Percentiles rank a stretch among this genome's conserved stretches.
These are phyloP conservation scores for Nymphalis io DNA, from an alignment of 1,140 invertebrate genomes.

Conservation along the genomic window DNA sequence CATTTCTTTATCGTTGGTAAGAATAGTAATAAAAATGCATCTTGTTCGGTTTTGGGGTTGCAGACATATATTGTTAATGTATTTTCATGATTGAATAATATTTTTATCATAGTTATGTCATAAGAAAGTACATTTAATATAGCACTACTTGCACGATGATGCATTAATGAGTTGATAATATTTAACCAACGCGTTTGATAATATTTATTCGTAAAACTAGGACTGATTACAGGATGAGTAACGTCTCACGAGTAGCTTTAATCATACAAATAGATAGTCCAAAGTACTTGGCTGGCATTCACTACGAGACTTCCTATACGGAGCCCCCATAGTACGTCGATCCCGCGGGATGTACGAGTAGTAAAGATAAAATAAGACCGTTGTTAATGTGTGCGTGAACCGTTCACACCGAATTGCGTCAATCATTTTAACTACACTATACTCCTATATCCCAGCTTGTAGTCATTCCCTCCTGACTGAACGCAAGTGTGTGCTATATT, in stretches of 20 bases:
- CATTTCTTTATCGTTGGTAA: too few relatives aligned
- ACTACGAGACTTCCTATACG: slow-evolving; percentile 64
- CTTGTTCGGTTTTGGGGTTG: too few relatives aligned
- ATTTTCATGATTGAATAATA: too few relatives aligned
- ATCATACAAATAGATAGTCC: slow-evolving; percentile 55
- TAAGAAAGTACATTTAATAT: neutral
- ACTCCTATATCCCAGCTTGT: slow-evolving; percentile 62
- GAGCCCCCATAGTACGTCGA: slow-evolving; percentile 62
- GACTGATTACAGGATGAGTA: slow-evolving; percentile 16
- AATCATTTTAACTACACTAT: slow-evolving; percentile 64
- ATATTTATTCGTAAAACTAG: slow-evolving; percentile 5
- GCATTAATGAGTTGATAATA: neutral
- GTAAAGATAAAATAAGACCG: slow-evolving; percentile 74
- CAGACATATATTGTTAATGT: too few relatives aligned
- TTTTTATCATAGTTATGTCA: too few relatives aligned
- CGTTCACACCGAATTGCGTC: slow-evolving; percentile 68
- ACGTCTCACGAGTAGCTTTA: slow-evolving; percentile 43
- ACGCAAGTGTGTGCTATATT: slow-evolving; percentile 72
- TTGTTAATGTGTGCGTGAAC: slow-evolving; percentile 58
- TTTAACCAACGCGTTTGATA: neutral
- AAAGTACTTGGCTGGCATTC: slow-evolving; percentile 61
- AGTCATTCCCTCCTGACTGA: slow-evolving; percentile 52
- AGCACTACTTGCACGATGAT: neutral
- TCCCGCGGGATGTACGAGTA: slow-evolving; percentile 73
- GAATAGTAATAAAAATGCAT: too few relatives aligned